phyloP scores from a whole-genome alignment of 2,113 vertebrate species.

The Rafetus swinhoei region DNA sequence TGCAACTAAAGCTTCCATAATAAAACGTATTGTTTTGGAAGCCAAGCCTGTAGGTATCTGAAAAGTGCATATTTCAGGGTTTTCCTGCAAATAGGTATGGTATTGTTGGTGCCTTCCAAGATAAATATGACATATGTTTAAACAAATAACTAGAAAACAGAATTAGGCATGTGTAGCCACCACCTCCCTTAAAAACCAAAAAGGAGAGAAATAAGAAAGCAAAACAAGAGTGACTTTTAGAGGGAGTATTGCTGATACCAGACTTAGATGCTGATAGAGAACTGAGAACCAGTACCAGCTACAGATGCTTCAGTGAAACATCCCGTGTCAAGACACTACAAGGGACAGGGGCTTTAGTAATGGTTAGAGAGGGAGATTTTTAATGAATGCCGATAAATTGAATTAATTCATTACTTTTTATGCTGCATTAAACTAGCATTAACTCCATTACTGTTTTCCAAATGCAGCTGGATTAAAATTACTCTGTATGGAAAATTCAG shows the following conservation, averaged over 20 bases:
- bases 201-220: background rate
- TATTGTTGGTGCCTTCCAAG: background rate
- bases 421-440: background rate
- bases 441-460: accelerated
- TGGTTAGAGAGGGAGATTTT: background rate
- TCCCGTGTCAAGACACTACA: background rate
- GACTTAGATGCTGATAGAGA: background rate
- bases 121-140: background rate
- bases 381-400: background rate
- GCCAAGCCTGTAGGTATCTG: background rate
- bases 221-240: background rate
- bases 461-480: background rate
- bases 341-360: background rate
- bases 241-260: background rate
- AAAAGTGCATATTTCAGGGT: background rate
- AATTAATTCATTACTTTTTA: background rate
- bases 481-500: background rate
- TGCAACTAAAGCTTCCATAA: slow-evolving; percentile 9
- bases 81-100: background rate
- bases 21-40: slow-evolving; percentile 7
- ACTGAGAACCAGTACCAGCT: background rate
- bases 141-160: background rate
- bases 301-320: background rate
- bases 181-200: background rate
- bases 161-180: background rate